These are phyloP conservation scores for Trichosurus vulpecula DNA, from an alignment of 2,797 vertebrate species.

Conservation along the genomic window DNA sequence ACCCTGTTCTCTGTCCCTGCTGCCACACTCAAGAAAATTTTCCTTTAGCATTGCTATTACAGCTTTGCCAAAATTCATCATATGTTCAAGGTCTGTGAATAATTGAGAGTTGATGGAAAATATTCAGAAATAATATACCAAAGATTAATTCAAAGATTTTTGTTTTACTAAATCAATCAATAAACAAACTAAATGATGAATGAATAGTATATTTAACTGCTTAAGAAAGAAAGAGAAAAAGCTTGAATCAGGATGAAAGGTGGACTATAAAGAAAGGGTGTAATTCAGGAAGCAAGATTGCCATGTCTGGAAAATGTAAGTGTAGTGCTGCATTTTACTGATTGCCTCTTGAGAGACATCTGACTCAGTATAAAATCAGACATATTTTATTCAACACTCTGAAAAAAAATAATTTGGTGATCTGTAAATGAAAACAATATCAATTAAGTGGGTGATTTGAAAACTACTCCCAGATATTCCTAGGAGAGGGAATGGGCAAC, in stretches of 20 bases:
- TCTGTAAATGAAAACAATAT: slow-evolving; percentile 8
- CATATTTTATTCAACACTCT: background rate
- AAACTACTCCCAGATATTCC: slow-evolving; percentile 29
- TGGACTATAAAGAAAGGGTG: too few relatives aligned
- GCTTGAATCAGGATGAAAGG: background rate
- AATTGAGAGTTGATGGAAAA: background rate
- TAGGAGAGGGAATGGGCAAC: background rate
- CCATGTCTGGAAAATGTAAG: slow-evolving; percentile 4
- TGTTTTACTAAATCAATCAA: background rate
- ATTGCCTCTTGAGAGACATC: background rate
- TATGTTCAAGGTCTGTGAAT: background rate
- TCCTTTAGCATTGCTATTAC: background rate
- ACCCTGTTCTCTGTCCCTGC: background rate
- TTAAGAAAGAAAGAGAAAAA: background rate
- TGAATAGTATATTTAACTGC: background rate
- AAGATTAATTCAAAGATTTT: too few relatives aligned
- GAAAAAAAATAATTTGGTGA: background rate
- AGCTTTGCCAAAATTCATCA: background rate
- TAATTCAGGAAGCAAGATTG: background rate
- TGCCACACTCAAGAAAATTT: background rate
- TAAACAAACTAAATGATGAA: background rate
- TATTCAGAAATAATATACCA: slow-evolving; percentile 6
- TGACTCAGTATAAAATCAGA: slow-evolving; percentile 10
- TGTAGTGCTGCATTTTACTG: background rate
- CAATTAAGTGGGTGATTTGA: slow-evolving; percentile 2